A percentile compares a stretch with the other conserved stretches of the same genome.
phyloP scores from a whole-genome alignment of 37 sponge, comb jelly and placozoan genomes.

The Mnemiopsis leidyi region DNA sequence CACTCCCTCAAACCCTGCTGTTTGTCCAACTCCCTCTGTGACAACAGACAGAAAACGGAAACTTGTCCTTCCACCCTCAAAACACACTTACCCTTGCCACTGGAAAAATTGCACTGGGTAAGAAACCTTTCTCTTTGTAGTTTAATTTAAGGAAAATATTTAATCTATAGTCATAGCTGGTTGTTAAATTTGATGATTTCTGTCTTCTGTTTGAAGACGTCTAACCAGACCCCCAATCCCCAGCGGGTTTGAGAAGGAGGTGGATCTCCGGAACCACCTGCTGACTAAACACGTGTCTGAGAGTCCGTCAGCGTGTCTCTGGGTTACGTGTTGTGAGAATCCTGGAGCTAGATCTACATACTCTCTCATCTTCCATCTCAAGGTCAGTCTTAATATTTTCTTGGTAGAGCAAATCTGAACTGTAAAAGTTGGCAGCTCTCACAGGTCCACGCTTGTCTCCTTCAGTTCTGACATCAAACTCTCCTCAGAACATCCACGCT shows the following conservation, averaged over 20 bases:
- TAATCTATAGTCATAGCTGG: no score
- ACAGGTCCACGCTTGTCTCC: no score
- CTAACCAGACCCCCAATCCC: no score
- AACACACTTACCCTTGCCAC: not conserved
- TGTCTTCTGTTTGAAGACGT: no score
- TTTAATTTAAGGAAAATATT: no score
- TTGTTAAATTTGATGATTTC: no score
- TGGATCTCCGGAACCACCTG: not conserved
- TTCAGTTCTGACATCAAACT: no score
- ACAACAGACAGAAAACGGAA: not conserved
- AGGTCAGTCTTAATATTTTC: not conserved
- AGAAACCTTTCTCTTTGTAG: no score
- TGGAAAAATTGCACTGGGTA: constrained; percentile 21
- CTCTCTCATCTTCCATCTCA: constrained; percentile 12
- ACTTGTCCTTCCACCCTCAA: not conserved
- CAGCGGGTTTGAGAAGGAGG: not conserved
- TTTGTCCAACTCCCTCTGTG: no score
- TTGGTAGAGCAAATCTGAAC: no score
- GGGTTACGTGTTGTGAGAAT: not conserved
- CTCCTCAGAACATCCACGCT: constrained; percentile 30
- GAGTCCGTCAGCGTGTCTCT: not conserved
- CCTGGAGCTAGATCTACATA: constrained; percentile 3
- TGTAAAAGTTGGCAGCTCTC: no score
- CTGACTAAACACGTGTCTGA: not conserved
- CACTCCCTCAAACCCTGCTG: no score